Evolutionary conservation across 1,140 invertebrate genomes (phyloP).

Genomic region (Planococcus citri): DNA sequence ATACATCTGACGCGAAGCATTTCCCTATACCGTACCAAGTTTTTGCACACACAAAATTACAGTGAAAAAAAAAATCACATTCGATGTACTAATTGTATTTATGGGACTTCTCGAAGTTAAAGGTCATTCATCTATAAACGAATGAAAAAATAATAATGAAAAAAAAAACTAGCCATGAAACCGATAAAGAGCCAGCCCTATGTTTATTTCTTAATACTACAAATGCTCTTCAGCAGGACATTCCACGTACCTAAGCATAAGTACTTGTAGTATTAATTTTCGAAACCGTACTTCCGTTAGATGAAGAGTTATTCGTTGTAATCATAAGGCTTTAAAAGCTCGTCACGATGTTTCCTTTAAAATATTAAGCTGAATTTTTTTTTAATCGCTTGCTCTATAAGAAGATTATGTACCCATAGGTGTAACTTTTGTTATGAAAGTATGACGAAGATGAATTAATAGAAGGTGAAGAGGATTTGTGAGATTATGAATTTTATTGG

Average conservation of each 20-base stretch:
- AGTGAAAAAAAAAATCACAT: too few species aligned
- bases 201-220: background rate
- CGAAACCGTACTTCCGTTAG: background rate
- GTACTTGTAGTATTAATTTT: background rate
- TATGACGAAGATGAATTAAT: too few species aligned
- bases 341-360: background rate
- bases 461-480: too few species aligned
- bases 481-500: too few species aligned
- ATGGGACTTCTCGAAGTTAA: background rate
- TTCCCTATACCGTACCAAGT: too few species aligned
- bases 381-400: background rate
- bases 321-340: constrained; percentile 3
- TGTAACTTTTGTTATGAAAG: too few species aligned
- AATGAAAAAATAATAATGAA: background rate
- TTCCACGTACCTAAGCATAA: too few species aligned
- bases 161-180: background rate
- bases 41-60: too few species aligned
- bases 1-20: too few species aligned
- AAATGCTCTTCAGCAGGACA: background rate
- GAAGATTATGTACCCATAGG: too few species aligned
- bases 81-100: background rate
- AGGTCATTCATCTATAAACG: background rate
- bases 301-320: background rate
- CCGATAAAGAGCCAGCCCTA: background rate
- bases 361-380: background rate